Percentiles rank a stretch among this genome's conserved stretches.
Conservation (phyloP, 2,113 vertebrate species). For the Penelope pileata region DNA sequence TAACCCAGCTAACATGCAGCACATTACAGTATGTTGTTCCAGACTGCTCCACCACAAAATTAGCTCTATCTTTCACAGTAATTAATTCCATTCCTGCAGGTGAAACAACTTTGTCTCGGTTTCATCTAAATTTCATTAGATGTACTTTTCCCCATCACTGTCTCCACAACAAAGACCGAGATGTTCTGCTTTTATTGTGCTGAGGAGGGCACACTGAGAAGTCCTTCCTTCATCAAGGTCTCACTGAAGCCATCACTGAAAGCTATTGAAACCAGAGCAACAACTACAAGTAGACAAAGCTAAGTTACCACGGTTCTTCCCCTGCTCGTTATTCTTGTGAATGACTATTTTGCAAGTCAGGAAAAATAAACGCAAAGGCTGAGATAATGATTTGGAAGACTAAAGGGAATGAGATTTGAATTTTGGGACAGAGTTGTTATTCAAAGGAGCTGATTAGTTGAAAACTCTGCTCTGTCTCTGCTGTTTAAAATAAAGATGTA, state of each 20-base stretch:
- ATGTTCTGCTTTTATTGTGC: background rate
- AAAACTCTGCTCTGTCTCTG: background rate
- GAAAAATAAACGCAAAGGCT: constrained; percentile 9
- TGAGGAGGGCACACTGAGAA: background rate
- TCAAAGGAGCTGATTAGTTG: background rate
- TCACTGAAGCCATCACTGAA: background rate
- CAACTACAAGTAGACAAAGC: background rate
- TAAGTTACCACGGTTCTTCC: background rate
- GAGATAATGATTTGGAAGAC: background rate
- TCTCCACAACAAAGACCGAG: background rate
- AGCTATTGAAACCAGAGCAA: background rate
- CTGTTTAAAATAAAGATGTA: constrained; percentile 21
- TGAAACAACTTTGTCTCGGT: background rate
- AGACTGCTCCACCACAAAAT: constrained; percentile 1
- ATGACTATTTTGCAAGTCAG: background rate
- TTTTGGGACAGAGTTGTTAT: constrained; percentile 16
- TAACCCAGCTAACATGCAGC: background rate
- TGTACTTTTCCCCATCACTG: background rate
- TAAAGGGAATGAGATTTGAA: background rate
- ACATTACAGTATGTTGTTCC: background rate
- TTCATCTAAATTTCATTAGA: background rate
- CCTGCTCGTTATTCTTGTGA: background rate
- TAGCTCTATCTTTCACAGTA: constrained; percentile 4
- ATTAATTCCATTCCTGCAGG: background rate
- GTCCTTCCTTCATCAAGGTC: background rate